Conservation (phyloP, 2,797 vertebrate genomes). For the Threskiornis aethiopicus region DNA sequence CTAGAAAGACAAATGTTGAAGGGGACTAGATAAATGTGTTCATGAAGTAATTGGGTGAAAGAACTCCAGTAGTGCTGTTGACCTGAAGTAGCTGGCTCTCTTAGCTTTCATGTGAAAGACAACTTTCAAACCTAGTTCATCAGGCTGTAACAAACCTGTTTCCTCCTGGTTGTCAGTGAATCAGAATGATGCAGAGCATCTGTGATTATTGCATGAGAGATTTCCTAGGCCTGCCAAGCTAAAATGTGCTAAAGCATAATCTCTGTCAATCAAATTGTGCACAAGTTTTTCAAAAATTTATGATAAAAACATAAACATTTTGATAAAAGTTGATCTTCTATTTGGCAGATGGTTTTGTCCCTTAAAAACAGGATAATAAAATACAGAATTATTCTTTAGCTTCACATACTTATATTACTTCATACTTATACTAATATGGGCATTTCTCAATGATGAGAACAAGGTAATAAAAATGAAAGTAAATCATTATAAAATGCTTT, state of each 20-base stretch:
- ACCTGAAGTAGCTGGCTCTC: neutral
- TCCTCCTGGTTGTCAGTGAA: neutral
- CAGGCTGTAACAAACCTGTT: neutral
- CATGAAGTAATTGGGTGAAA: neutral
- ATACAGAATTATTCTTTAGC: neutral
- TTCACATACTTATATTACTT: neutral
- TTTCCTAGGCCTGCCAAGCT: neutral
- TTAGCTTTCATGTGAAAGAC: neutral
- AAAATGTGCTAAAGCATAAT: neutral
- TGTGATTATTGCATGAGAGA: neutral
- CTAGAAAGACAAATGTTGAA: neutral
- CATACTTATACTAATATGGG: neutral
- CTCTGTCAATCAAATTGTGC: neutral
- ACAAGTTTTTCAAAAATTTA: neutral
- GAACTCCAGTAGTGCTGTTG: neutral
- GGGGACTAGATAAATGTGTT: neutral
- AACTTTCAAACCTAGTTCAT: neutral
- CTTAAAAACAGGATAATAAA: neutral
- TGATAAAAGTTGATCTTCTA: neutral
- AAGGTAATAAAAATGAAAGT: neutral
- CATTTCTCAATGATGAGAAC: neutral
- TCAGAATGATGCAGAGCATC: neutral
- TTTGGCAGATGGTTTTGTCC: neutral
- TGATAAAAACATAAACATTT: neutral
- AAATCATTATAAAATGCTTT: neutral